phyloP scores from a whole-genome alignment of 2,888 invertebrate species.

The Capitulum mitella region DNA sequence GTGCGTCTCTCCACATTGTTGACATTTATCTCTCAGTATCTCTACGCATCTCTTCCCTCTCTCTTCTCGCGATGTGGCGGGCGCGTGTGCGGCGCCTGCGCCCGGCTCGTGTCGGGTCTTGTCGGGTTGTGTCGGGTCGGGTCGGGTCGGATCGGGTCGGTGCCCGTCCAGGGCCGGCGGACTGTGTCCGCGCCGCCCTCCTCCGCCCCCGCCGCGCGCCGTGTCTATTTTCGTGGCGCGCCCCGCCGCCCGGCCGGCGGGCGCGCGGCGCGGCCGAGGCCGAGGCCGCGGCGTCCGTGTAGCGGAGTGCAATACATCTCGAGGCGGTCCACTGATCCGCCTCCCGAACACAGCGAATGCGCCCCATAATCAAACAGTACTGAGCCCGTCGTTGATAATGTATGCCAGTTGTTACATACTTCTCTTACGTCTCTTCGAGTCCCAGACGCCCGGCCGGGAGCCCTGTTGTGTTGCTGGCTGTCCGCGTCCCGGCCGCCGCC shows the following conservation, averaged over 20 bases:
- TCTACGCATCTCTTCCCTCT: not conserved
- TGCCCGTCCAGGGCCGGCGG: not conserved
- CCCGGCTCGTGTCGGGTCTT: no score
- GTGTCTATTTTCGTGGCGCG: not conserved
- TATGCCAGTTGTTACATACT: not conserved
- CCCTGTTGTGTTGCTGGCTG: not conserved
- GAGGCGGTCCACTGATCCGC: not conserved
- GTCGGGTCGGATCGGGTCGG: not conserved
- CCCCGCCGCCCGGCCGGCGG: no score
- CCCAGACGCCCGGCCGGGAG: not conserved
- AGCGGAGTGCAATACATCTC: constrained; percentile 1
- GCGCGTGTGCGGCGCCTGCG: not conserved
- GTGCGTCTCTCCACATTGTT: constrained; percentile 14
- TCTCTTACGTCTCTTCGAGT: not conserved
- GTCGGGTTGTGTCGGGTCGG: no score
- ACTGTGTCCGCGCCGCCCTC: not conserved
- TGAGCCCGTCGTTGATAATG: not conserved
- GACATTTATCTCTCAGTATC: constrained; percentile 1
- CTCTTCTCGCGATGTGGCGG: not conserved
- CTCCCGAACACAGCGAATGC: not conserved
- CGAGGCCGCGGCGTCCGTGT: not conserved
- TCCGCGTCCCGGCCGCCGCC: no score
- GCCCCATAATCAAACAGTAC: constrained; percentile 13
- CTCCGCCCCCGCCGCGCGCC: not conserved
- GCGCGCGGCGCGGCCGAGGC: not conserved